These are phyloP conservation scores for Cryptus viduatorius DNA, from an alignment of 2,888 invertebrate genomes.

Conservation along the genomic window DNA sequence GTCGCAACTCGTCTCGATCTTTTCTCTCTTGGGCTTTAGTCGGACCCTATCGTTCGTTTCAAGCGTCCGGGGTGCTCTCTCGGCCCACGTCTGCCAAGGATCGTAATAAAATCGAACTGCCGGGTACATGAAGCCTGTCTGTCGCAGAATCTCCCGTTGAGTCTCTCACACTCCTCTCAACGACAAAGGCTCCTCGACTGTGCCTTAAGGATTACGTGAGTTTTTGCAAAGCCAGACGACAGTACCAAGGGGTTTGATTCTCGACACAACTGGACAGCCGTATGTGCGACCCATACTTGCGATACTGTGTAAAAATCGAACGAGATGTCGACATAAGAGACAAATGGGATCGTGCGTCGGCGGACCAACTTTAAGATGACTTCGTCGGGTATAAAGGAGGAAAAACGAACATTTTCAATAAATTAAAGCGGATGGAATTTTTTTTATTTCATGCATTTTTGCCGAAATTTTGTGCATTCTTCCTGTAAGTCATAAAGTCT, in stretches of 20 bases:
- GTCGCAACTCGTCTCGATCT: constrained; percentile 17
- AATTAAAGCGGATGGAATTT: not conserved
- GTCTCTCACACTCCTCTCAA: not conserved
- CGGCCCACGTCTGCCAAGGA: not conserved
- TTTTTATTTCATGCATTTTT: no score
- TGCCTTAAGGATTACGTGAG: constrained; percentile 55
- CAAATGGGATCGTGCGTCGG: not conserved
- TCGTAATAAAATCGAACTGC: constrained; percentile 60
- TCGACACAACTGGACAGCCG: not conserved
- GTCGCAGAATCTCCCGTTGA: constrained; percentile 24
- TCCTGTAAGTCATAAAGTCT: no score
- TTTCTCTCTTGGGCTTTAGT: constrained; percentile 19
- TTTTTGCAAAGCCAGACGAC: constrained; percentile 56
- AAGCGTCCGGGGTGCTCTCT: not conserved
- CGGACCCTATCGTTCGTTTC: not conserved
- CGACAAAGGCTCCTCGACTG: not conserved
- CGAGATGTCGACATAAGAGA: not conserved
- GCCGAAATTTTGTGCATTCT: no score
- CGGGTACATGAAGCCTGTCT: constrained; percentile 21
- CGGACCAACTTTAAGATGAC: not conserved
- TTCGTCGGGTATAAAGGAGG: not conserved
- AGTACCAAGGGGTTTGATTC: constrained; percentile 2
- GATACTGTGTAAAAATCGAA: constrained; percentile 2
- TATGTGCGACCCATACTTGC: not conserved
- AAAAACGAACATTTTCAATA: not conserved